These are phyloP conservation scores for Planiliza haematocheilus DNA, from an alignment of 2,113 vertebrate species.

Conservation along the genomic window DNA sequence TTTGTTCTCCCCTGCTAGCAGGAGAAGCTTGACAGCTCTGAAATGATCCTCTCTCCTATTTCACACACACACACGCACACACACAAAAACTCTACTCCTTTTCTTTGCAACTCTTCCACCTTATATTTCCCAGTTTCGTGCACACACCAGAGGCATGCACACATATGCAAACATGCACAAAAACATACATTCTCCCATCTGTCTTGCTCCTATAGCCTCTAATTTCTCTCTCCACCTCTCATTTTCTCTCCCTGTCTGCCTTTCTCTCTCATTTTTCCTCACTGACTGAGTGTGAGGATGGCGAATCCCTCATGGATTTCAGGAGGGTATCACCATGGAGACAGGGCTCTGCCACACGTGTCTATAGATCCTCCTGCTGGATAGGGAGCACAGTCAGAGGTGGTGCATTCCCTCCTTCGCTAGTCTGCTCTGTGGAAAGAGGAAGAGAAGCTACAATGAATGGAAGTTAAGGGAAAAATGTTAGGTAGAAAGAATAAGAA, in stretches of 20 bases:
- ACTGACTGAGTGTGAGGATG: constrained; percentile 79
- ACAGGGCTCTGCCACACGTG: constrained; percentile 84
- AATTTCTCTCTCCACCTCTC: constrained; percentile 42
- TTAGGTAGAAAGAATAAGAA: constrained; percentile 14
- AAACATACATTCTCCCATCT: constrained; percentile 51
- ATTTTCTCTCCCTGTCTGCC: constrained; percentile 57
- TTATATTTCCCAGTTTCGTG: constrained; percentile 39
- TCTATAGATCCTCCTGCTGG: constrained; percentile 84
- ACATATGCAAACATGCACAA: constrained; percentile 34
- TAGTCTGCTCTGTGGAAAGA: constrained; percentile 40
- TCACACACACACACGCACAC: constrained; percentile 39
- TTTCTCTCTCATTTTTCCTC: constrained; percentile 61
- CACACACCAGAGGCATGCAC: constrained; percentile 18
- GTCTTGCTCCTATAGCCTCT: constrained; percentile 53
- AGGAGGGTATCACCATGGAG: constrained; percentile 88
- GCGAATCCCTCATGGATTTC: constrained; percentile 86
- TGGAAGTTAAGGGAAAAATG: constrained; percentile 5
- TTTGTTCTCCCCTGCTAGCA: constrained; percentile 80
- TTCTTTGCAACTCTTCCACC: constrained; percentile 44
- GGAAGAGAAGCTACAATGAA: constrained; percentile 49
- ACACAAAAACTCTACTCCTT: constrained; percentile 23
- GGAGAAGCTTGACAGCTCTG: constrained; percentile 83
- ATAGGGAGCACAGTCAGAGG: constrained; percentile 81
- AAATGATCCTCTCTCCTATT: constrained; percentile 76
- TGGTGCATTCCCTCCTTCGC: constrained; percentile 66